These are phyloP conservation scores for Microtus montanus DNA, from an alignment of 2,113 vertebrate species.

Conservation along the genomic window DNA sequence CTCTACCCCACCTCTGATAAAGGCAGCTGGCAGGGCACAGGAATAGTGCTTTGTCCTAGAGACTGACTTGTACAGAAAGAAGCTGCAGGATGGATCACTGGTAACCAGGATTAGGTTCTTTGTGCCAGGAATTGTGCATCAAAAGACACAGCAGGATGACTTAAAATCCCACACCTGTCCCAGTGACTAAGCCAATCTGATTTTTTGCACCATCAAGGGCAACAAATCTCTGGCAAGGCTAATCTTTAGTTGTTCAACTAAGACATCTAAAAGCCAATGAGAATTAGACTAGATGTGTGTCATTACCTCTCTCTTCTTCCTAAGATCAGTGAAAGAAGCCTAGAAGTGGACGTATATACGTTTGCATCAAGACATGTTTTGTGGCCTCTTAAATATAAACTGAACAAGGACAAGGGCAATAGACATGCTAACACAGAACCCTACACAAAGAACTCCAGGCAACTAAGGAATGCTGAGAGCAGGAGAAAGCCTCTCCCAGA, in stretches of 20 bases:
- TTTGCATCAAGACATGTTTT: not conserved
- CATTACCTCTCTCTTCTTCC: not conserved
- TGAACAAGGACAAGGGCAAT: not conserved
- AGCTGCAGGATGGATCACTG: not conserved
- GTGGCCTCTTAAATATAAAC: not conserved
- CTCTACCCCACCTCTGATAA: not conserved
- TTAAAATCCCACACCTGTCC: not conserved
- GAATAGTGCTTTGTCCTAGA: not conserved
- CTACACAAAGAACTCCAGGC: not conserved
- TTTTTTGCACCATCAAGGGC: not conserved
- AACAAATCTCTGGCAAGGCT: not conserved
- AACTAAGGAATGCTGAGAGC: not conserved
- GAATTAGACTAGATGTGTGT: not conserved
- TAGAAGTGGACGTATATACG: not conserved
- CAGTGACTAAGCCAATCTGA: not conserved
- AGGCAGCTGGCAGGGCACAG: not conserved
- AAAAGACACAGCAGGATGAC: not conserved
- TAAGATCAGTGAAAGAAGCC: not conserved
- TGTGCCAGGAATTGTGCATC: not conserved
- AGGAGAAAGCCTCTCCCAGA: not conserved
- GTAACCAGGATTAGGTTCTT: not conserved
- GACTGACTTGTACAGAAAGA: not conserved
- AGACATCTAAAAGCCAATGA: not conserved
- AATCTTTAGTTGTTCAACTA: not conserved
- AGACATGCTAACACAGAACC: not conserved